Conservation (phyloP, 53 echinoderm and acorn worm genomes). For the Crossaster papposus region DNA sequence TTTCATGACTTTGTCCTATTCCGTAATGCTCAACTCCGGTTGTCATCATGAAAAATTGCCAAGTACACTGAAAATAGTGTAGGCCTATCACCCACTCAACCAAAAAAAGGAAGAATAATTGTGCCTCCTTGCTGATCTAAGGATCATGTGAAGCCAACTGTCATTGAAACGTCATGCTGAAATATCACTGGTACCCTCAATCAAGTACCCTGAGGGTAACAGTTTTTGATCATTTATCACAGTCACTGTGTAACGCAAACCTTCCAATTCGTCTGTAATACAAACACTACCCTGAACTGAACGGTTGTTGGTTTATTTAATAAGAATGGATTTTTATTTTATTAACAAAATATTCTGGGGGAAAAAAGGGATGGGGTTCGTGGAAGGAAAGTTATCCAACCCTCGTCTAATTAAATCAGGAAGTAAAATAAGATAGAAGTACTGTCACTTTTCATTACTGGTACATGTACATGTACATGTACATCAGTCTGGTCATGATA, state of each 20-base stretch:
- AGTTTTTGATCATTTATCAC: not conserved
- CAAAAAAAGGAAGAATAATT: too few species aligned
- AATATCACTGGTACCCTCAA: not conserved
- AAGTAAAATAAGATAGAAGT: slow-evolving; percentile 33
- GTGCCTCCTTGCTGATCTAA: not conserved
- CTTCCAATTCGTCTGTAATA: not conserved
- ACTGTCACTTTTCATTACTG: slow-evolving; percentile 51
- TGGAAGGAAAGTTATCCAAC: not conserved
- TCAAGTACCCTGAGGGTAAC: not conserved
- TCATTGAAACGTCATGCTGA: not conserved
- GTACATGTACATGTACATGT: too few species aligned
- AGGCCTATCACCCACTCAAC: not conserved
- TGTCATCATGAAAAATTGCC: not conserved
- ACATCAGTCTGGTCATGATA: not conserved
- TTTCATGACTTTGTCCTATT: not conserved
- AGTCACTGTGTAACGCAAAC: not conserved
- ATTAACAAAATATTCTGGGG: not conserved
- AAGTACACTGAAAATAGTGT: not conserved
- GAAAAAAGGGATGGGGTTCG: not conserved
- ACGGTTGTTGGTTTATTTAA: not conserved
- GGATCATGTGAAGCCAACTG: not conserved
- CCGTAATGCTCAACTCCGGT: not conserved
- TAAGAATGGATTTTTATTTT: not conserved
- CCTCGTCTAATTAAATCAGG: slow-evolving; percentile 17
- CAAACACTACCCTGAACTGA: not conserved